Conservation (phyloP, 2,113 vertebrate species). For the Dromiciops gliroides region DNA sequence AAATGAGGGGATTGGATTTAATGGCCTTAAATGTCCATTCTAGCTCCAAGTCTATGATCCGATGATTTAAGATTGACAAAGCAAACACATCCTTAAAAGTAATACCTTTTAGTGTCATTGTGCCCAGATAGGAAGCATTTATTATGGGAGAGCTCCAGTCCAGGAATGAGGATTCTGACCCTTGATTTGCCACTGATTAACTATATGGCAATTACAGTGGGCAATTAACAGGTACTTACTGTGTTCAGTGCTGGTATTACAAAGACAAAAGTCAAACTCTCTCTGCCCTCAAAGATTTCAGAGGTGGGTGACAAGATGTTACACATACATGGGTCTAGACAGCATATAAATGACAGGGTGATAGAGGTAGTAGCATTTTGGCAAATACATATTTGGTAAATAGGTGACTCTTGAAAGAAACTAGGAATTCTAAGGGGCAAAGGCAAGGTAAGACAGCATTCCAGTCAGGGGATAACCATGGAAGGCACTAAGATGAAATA, state of each 20-base stretch:
- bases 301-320: not conserved
- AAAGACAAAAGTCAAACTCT: not conserved
- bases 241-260: not conserved
- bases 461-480: not conserved
- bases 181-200: not conserved
- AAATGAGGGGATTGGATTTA: not conserved
- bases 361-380: not conserved
- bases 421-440: not conserved
- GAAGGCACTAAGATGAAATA: not conserved
- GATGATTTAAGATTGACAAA: not conserved
- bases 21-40: not conserved
- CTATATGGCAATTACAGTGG: not conserved
- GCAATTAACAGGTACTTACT: not conserved
- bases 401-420: not conserved
- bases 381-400: not conserved
- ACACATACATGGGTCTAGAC: not conserved
- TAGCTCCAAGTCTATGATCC: not conserved
- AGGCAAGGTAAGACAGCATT: not conserved
- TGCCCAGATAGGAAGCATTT: not conserved
- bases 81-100: not conserved
- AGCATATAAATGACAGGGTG: not conserved
- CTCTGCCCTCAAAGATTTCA: not conserved
- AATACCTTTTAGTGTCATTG: not conserved
- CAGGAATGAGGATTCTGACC: not conserved
- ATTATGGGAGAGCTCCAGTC: not conserved